These are phyloP conservation scores for Dolomedes plantarius DNA, from an alignment of 2,888 invertebrate species.

Conservation along the genomic window DNA sequence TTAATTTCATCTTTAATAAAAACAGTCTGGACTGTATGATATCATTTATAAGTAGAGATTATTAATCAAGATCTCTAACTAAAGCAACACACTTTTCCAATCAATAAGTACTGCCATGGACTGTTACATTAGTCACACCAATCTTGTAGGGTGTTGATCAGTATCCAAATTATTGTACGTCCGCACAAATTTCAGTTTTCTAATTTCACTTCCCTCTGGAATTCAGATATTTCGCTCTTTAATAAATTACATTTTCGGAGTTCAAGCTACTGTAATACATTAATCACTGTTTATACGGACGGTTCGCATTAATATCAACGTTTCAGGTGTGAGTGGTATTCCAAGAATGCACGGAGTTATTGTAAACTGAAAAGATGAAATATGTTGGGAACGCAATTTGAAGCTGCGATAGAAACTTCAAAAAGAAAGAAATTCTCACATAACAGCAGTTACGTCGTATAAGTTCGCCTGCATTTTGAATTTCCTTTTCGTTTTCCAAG, in stretches of 20 bases:
- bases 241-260: not conserved
- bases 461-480: no score
- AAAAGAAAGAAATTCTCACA: no score
- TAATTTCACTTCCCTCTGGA: not conserved
- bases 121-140: constrained; percentile 30
- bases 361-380: no score
- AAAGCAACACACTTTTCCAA: constrained; percentile 39
- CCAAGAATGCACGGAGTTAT: no score
- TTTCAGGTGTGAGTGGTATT: no score
- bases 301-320: not conserved
- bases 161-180: constrained; percentile 38
- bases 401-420: no score
- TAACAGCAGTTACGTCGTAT: no score
- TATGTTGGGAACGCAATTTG: no score
- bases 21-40: not conserved
- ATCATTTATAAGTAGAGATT: constrained; percentile 36
- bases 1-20: constrained; percentile 28
- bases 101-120: constrained; percentile 29
- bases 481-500: no score
- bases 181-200: not conserved
- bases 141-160: constrained; percentile 45
- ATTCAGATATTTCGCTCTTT: not conserved
- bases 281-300: not conserved
- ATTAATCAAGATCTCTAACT: constrained; percentile 25
- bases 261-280: not conserved